Conservation (phyloP, 2,113 vertebrate species). For the Muntiacus muntjak region DNA sequence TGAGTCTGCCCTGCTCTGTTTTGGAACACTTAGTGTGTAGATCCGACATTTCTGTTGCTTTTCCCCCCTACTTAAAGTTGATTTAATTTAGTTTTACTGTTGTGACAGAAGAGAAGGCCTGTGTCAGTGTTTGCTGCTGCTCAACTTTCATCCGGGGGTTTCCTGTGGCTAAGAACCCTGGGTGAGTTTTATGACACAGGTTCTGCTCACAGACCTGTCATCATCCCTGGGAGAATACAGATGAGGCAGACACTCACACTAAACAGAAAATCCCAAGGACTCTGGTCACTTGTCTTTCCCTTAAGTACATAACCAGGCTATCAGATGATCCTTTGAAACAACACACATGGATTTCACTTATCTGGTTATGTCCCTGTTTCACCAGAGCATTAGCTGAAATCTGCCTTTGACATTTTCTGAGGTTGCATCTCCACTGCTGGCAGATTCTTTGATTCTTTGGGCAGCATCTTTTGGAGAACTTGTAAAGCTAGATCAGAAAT, state of each 20-base stretch:
- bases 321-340: not conserved
- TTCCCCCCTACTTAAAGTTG: not conserved
- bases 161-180: not conserved
- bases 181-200: not conserved
- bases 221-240: not conserved
- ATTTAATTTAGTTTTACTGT: not conserved
- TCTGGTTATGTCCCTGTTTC: not conserved
- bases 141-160: not conserved
- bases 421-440: not conserved
- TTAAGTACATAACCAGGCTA: constrained; percentile 5
- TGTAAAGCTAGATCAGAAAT: constrained; percentile 19
- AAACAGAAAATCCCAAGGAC: not conserved
- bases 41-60: not conserved
- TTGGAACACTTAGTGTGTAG: not conserved
- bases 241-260: not conserved
- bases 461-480: not conserved
- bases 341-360: not conserved
- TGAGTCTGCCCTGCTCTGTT: not conserved
- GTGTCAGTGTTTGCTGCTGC: not conserved
- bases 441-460: constrained; percentile 16
- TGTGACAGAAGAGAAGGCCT: not conserved
- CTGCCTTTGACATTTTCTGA: not conserved
- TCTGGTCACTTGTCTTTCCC: not conserved
- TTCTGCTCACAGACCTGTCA: not conserved
- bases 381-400: not conserved